These are phyloP conservation scores for Thermophis baileyi DNA, from an alignment of 2,113 vertebrate genomes.

Conservation along the genomic window DNA sequence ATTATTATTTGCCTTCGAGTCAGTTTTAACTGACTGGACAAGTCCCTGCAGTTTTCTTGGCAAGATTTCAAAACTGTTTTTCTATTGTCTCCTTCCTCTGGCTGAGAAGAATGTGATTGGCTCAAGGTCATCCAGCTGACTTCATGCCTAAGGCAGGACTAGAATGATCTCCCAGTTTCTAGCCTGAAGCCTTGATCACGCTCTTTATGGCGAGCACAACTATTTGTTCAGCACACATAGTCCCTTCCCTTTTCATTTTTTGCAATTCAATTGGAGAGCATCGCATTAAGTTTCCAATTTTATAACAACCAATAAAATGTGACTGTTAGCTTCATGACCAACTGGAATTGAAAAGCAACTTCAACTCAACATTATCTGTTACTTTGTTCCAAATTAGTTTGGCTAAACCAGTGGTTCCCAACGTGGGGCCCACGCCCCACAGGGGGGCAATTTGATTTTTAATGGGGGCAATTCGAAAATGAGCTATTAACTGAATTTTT, in stretches of 20 bases:
- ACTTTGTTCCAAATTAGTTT: neutral
- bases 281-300: neutral
- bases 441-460: too few relatives aligned
- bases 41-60: neutral
- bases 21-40: neutral
- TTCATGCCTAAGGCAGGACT: neutral
- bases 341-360: neutral
- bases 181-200: neutral
- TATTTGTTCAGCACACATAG: neutral
- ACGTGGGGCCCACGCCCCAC: too few relatives aligned
- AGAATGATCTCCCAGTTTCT: neutral
- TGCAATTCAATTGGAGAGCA: neutral
- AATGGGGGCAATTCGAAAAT: too few relatives aligned
- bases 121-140: neutral
- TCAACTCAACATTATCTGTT: neutral
- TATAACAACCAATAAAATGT: neutral
- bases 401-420: neutral
- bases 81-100: neutral
- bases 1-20: neutral
- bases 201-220: neutral
- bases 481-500: too few relatives aligned
- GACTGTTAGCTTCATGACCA: neutral
- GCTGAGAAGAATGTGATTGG: neutral
- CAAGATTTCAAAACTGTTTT: neutral
- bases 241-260: neutral